Evolutionary conservation across 2,797 vertebrate genomes (phyloP), one percentile per base, ranked within the genome.

Genomic region (Atherinosoma microstoma): DNA sequence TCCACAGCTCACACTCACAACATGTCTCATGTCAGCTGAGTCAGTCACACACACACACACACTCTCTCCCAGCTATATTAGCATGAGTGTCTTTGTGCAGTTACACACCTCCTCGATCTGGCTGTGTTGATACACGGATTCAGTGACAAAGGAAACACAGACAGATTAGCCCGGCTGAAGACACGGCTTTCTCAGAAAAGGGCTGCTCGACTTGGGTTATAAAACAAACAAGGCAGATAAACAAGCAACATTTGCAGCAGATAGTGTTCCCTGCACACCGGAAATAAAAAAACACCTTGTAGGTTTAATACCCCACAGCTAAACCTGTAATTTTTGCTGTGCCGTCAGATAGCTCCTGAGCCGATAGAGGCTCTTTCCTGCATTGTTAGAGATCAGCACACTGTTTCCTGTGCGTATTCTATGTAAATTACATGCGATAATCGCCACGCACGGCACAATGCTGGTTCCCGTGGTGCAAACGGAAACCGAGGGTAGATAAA

Each of bases 381-480:
- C 93, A 93, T 93, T 95, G 93, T 94, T 87, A 87, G 86, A 93
- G 91, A 94, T 92, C 93, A 91, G 86, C 63, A 85, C 90, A 85
- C 88, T 92, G 92, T 91, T 93, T 94, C 92, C 92, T 93, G 90
- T 78, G 86, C 93, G 86, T 90, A 94, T 94, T 94, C 93, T 94
- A 94, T 95, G 94, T 94, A 94, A 95, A 94, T 95, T 93, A 94
- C 93, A 93, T 87, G 91, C 84, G 90, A 94, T 94, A 94, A 95
- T 94, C 93, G 93, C 90, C 87, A 89, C 91, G 92, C 90, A 83
- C 75, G 82, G 83, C 93, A 95, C 93, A 94, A 94, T 94, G 90
- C 91, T 80, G 88, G 91, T 93, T 94, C 92, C 93, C 91, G 93
- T 76, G 91, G 93, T 92, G 94, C 90, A 85, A 93, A 91, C 92